These are phyloP conservation scores for Acrocephalus arundinaceus DNA, from an alignment of 2,113 vertebrate genomes.

Conservation along the genomic window DNA sequence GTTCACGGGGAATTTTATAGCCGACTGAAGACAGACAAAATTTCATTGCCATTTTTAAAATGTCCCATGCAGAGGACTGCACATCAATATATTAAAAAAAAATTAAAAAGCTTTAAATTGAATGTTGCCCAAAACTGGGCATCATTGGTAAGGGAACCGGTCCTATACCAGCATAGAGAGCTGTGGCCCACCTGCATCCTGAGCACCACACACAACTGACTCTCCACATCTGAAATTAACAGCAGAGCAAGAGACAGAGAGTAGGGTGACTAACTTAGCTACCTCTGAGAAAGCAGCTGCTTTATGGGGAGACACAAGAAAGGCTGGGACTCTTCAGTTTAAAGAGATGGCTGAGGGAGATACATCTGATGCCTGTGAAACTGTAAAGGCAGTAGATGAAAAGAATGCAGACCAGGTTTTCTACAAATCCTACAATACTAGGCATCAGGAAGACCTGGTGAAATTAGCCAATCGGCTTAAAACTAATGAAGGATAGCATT, in stretches of 20 bases:
- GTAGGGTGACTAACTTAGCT: background rate
- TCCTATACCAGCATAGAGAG: background rate
- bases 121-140: background rate
- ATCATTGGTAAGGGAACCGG: background rate
- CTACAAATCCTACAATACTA: background rate
- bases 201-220: background rate
- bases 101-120: background rate
- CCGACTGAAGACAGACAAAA: background rate
- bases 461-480: background rate
- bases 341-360: background rate
- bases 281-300: background rate
- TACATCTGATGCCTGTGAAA: background rate
- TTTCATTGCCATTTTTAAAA: background rate
- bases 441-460: background rate
- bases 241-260: background rate
- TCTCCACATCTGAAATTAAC: background rate
- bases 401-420: background rate
- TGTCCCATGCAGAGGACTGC: background rate
- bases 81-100: background rate
- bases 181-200: background rate
- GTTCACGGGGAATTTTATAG: background rate
- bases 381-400: rapidly evolving
- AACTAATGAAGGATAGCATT: background rate
- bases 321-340: background rate
- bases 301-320: background rate